phyloP scores from a whole-genome alignment of 2,797 vertebrate genomes.

The Nannoperca obscura region DNA sequence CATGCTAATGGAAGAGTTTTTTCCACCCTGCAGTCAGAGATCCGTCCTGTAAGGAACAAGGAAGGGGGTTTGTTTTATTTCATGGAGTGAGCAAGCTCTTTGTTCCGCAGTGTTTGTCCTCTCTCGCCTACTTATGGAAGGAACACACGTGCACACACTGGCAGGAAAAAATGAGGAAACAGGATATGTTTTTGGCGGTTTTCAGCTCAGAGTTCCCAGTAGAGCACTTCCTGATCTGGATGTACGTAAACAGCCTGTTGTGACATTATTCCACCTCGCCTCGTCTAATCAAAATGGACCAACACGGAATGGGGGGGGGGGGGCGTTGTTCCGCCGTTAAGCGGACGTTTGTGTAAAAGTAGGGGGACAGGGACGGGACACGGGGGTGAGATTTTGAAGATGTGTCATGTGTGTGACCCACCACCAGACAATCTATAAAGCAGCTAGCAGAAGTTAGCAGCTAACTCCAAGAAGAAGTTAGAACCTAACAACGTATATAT shows the following conservation, averaged over 20 bases:
- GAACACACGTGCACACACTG: conserved; percentile 25
- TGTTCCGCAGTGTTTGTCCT: conserved; percentile 51
- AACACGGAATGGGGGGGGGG: too few relatives aligned
- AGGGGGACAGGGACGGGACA: too few relatives aligned
- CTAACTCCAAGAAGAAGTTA: too few relatives aligned
- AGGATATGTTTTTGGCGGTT: conserved; percentile 63
- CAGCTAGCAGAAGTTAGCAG: too few relatives aligned
- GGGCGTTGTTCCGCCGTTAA: too few relatives aligned
- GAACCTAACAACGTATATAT: too few relatives aligned
- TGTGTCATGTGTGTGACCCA: too few relatives aligned
- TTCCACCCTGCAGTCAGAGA: conserved; percentile 1
- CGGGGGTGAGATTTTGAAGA: too few relatives aligned
- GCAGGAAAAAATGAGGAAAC: conserved; percentile 60
- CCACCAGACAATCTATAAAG: too few relatives aligned
- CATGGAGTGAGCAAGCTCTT: conserved; percentile 5
- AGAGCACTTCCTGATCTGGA: conserved; percentile 53
- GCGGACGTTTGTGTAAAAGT: too few relatives aligned
- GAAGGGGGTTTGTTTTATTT: conserved; percentile 25
- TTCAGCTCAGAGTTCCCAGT: conserved; percentile 25
- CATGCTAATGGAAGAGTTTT: background rate
- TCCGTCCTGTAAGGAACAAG: conserved; percentile 58
- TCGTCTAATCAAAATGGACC: too few relatives aligned
- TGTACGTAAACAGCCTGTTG: background rate
- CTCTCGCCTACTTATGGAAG: conserved; percentile 66
- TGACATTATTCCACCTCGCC: too few relatives aligned